A percentile compares a stretch with the other conserved stretches of the same genome.
Conservation (phyloP, 1,140 invertebrate genomes). For the Orchestia grillus region DNA sequence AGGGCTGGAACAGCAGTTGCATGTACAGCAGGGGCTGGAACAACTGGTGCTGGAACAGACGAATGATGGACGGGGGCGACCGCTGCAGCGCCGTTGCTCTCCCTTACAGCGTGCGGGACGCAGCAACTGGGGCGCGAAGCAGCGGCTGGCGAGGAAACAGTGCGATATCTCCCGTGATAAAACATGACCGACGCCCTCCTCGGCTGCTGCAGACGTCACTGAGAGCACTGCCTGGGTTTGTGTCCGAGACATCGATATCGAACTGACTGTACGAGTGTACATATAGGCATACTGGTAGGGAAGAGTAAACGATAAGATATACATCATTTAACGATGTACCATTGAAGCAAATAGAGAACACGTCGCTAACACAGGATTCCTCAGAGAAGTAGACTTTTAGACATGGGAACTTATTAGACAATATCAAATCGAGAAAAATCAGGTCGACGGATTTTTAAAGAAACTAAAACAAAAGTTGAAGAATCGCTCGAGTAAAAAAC, state of each 20-base stretch:
- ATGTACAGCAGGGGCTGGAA: too few relatives aligned
- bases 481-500: not conserved
- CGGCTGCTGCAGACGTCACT: not conserved
- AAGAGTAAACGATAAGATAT: not conserved
- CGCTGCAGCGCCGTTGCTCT: not conserved
- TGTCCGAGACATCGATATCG: not conserved
- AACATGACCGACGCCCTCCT: not conserved
- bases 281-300: not conserved
- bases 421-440: not conserved
- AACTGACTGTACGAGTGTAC: not conserved
- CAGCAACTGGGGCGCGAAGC: not conserved
- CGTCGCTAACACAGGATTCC: not conserved
- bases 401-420: not conserved
- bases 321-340: not conserved
- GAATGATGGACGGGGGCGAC: not conserved
- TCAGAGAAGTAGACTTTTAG: not conserved
- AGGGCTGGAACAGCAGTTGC: too few relatives aligned
- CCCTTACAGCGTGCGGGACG: not conserved
- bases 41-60: too few relatives aligned
- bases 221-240: not conserved
- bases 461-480: not conserved
- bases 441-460: not conserved
- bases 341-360: not conserved
- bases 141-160: not conserved
- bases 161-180: not conserved